phyloP scores from a whole-genome alignment of 2,113 vertebrate species.

The Glaucomys volans region DNA sequence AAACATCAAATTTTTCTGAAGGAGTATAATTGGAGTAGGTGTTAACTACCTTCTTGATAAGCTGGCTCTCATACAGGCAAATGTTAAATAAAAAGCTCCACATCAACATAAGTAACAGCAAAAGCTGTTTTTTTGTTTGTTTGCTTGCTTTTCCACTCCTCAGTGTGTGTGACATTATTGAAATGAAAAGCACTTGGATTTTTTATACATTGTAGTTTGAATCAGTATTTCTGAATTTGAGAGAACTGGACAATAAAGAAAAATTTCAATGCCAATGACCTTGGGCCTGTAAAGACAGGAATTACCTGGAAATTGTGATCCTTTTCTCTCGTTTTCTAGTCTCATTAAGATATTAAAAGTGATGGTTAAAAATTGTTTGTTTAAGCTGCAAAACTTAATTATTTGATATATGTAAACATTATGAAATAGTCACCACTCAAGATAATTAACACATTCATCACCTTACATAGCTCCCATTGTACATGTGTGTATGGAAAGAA shows the following conservation, averaged over 20 bases:
- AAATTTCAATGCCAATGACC: neutral
- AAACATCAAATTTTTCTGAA: slow-evolving; percentile 4
- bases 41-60: neutral
- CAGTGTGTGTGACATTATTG: neutral
- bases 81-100: neutral
- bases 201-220: neutral
- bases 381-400: neutral
- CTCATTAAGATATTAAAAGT: neutral
- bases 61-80: neutral
- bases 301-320: neutral
- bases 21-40: neutral
- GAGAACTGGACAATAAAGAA: neutral
- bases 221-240: neutral
- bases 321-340: neutral
- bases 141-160: no score
- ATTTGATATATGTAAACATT: neutral
- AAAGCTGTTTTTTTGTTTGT: neutral
- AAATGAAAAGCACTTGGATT: neutral
- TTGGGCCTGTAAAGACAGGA: neutral
- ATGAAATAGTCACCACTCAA: neutral
- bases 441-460: neutral
- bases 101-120: neutral
- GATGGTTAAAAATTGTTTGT: neutral
- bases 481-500: neutral
- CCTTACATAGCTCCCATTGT: neutral